Base-by-base conservation (phyloP, 2,888 invertebrate genomes). In the Sinopyrophorus schimmeli region DNA sequence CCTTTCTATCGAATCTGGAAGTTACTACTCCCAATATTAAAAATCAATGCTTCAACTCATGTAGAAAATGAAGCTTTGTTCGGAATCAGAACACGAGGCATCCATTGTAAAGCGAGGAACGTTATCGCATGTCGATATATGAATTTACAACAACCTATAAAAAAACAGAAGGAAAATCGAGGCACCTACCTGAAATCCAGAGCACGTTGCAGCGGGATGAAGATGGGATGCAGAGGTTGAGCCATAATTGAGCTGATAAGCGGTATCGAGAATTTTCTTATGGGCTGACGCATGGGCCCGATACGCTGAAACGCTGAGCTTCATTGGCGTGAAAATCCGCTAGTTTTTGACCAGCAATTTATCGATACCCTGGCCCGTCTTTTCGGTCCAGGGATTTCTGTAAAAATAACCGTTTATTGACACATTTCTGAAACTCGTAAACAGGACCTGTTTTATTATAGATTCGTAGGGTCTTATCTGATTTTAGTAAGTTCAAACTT, bases 261-360 rank as follows among this genome's bases (percentile, higher is more conserved):
- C 83, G 63, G 85, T 84, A 66, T 81, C 84, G 70, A 90, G 79
- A 69, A 90, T 89, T 78, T 90, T 90, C 77, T 89, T 89, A 74
- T 90, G 89, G 73, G 90, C 90, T 60, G 88, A 88, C 73, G 90
- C 89, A 76, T 90, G 90, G 70, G 90, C 90, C 73, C 90, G 82
- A 74, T 89, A 90, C 68, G 90, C 90, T 68, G 89, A 89, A 68
- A 90, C 90, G 74, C 89, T 89, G 70, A 90, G 78, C 82, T 90
- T 90, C 90, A 90, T 90, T 53, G 54, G 54, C 41, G 40, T 47
- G 24, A 46, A 38, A 41, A 47, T 26, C 23, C 28, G 39, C 38
- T 32, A 40, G 37, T 24, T 39, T 30, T 47, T 31, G 50, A 50
- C 44, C 51, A 53, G 51, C 49, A 51, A 32, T 48, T 42, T 50